Evolutionary conservation across 2,888 invertebrate species (phyloP), one percentile per base, ranked within the genome.

Genomic region (Trissolcus brochymenae): DNA sequence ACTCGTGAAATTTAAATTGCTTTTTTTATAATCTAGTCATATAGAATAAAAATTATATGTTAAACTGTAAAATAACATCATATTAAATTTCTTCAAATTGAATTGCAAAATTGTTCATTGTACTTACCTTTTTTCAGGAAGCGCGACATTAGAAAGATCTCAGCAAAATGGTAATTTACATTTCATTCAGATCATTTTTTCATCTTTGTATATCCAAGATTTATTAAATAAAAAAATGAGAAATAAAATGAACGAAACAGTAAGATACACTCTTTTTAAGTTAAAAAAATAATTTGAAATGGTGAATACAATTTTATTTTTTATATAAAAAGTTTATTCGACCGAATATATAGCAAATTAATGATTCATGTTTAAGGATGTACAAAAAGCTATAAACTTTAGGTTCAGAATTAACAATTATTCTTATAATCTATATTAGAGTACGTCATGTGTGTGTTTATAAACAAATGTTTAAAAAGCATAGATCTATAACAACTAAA

Each of bases 21-120:
- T 86, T 85, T 84, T 84, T 85, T 86, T 84, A 87, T 87, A 84
- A 87, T 88, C 87, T 88, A 88, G 87, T 87, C 87, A 87, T 78
- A 82, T 87, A 87, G 84, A 86, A 82, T 83, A 82, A 81, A n/a
- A 78, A 79, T 29, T 29, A 70, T 84, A 83, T 86, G 84, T 86
- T 85, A 82, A 83, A 85, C 79, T 83, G 80, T 80, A 75, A 79
- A 79, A 84, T 84, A 84, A 81, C 82, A 81, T 84, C 82, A 19
- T 19, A 84, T 83, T 84, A 85, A 84, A 85, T 84, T 84, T 82
- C 81, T 84, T 84, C 82, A 29, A 29, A 29, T 7, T 7, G 29
- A 29, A 29, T 29, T 29, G 29, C n/a, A 29, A 7, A 29, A 29
- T 7, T 29, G 7, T 7, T 29, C 6, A 6, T 29, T 29, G 4